Conservation (phyloP, 1,140 invertebrate species). For the Psix sp. region DNA sequence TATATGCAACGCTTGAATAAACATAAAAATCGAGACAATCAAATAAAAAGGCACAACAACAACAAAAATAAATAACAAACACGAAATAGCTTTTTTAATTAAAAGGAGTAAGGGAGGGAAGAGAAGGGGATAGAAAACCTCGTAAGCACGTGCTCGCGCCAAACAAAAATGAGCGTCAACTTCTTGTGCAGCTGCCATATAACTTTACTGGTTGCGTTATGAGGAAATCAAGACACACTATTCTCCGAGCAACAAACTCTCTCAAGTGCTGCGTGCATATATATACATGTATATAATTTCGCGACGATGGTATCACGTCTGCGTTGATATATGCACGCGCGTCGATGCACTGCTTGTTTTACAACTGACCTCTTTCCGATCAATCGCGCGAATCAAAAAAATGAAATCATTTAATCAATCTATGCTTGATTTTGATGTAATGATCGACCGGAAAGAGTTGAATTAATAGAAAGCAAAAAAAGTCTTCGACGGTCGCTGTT, state of each 20-base stretch:
- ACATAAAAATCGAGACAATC: no score
- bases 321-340: slow-evolving; percentile 41
- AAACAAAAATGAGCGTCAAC: slow-evolving; percentile 97
- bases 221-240: slow-evolving; percentile 44
- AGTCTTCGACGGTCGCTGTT: no score
- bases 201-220: slow-evolving; percentile 56
- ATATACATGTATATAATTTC: slow-evolving; percentile 27
- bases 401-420: no score
- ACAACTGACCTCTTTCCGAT: no score
- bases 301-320: slow-evolving; percentile 1
- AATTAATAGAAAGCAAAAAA: no score
- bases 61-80: slow-evolving; percentile 11
- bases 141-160: slow-evolving; percentile 75
- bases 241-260: slow-evolving; percentile 30
- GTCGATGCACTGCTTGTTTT: slow-evolving; percentile 49
- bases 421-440: no score
- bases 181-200: slow-evolving; percentile 85
- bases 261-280: slow-evolving; percentile 42
- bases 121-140: slow-evolving; percentile 5
- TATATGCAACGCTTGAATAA: slow-evolving; percentile 8
- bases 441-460: no score
- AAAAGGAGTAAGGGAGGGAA: no score
- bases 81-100: no score
- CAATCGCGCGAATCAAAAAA: no score
- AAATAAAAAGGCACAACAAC: slow-evolving; percentile 31